Base-by-base conservation (phyloP, 1,140 invertebrate species). In the Samia ricini region DNA sequence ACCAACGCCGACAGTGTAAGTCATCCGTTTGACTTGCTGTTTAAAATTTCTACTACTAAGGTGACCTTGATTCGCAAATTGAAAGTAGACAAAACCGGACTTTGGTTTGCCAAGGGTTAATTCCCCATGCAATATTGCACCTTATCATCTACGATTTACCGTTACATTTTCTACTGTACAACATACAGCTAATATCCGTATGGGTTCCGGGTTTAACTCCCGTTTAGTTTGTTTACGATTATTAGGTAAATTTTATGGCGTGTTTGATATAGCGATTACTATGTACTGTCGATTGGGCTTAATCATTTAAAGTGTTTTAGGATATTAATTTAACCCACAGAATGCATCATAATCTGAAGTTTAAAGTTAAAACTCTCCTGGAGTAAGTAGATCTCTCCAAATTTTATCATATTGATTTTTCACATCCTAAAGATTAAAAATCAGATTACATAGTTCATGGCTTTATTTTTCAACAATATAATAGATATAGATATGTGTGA, bases 61-160 rank as follows among this genome's bases (percentile, higher is more conserved):
- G 56, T 64, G 76, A 66, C 76, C 76, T 78, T 78, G 71, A 76
- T 78, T 71, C 65, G 55, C 63, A 36, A 64, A 72, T 74, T 65
- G 76, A 78, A 78, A 78, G 76, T 74, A 68, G 71, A 55, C 36
- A 50, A 50, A 69, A 67, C 74, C 72, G 75, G 76, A 76, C 71
- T 21, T 36, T n/a, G 56, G n/a, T 12, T 51, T 42, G 51, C 51
- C 55, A 55, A 26, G 48, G 21, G 42, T 8, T 20, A n/a, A 52
- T 48, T 24, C 33, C 22, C 21, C 57, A 56, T 6, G 56, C 33
- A 10, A 61, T 51, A 52, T 18, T 42, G 21, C 10, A 64, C 57
- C 63, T 58, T 64, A 56, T 50, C 4, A n/a, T 2, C 33, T 22
- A 18, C 22, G 2, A 4, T 0, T 18, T 64, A 60, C 19, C 23